Evolutionary conservation across 2,113 vertebrate genomes (phyloP).

Genomic region (Micromys minutus): DNA sequence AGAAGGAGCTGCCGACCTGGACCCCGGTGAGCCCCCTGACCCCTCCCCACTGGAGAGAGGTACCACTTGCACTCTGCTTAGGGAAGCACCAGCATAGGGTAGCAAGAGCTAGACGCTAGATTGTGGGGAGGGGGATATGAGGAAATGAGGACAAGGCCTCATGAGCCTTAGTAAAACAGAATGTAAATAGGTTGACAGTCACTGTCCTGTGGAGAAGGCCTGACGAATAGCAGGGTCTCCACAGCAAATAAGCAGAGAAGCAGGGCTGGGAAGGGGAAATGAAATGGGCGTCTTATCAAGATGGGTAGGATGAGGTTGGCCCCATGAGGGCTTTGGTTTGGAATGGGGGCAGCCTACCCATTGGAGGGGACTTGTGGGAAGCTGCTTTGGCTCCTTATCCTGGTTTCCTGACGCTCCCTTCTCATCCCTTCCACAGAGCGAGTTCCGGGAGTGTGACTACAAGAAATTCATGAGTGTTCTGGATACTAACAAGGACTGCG

Average conservation of each 20-base stretch:
- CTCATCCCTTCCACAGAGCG: neutral
- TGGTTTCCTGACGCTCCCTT: neutral
- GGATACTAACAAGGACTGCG: conserved; percentile 71
- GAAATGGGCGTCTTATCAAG: neutral
- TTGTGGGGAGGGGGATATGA: no score
- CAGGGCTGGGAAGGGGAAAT: neutral
- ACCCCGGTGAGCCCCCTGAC: conserved; percentile 51
- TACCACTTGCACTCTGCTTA: neutral
- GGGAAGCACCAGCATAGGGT: neutral
- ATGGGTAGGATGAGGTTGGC: neutral
- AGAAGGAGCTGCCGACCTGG: conserved; percentile 78
- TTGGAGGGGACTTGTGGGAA: no score
- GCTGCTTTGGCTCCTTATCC: neutral
- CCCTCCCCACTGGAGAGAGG: rapidly evolving
- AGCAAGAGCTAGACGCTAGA: neutral
- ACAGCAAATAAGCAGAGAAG: neutral
- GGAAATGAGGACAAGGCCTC: neutral
- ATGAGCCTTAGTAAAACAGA: neutral
- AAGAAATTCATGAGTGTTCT: conserved; percentile 63
- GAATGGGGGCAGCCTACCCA: rapidly evolving
- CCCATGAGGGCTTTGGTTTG: neutral
- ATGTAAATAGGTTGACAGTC: neutral
- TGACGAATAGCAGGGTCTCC: rapidly evolving
- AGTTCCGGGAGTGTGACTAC: conserved; percentile 71
- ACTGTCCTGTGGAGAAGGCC: neutral